Evolutionary conservation across 2,888 invertebrate genomes (phyloP).

Genomic region (Julus scandinavius): DNA sequence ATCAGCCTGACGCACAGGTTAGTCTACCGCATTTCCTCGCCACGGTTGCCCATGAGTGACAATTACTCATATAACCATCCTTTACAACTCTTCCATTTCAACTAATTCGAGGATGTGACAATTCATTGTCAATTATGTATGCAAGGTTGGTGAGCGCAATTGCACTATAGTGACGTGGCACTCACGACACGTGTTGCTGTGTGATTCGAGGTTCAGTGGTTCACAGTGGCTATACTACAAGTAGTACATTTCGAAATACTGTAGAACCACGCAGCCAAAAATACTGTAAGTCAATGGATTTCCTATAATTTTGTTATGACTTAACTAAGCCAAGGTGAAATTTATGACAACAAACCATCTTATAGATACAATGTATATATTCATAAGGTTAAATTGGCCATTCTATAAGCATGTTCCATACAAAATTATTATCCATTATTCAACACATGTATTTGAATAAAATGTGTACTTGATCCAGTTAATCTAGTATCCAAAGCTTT

Average conservation of each 20-base stretch:
- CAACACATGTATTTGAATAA: too few species aligned
- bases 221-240: neutral
- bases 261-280: too few species aligned
- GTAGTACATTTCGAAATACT: neutral
- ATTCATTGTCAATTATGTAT: neutral
- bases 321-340: slow-evolving; percentile 13
- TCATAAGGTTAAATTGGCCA: neutral
- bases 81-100: neutral
- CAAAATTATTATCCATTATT: neutral
- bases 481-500: too few species aligned
- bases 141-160: neutral
- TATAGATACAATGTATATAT: neutral
- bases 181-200: too few species aligned
- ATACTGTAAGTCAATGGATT: neutral
- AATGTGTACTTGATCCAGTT: too few species aligned
- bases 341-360: neutral
- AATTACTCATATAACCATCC: slow-evolving; percentile 19
- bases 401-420: neutral
- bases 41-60: slow-evolving; percentile 15
- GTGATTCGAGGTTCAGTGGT: neutral
- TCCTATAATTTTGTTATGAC: neutral
- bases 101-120: neutral
- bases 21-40: slow-evolving; percentile 29
- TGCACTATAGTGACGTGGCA: neutral
- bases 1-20: neutral